Percentiles rank a stretch among this genome's conserved stretches.
phyloP scores from a whole-genome alignment of 2,888 invertebrate genomes.

The Masnerella sp. region DNA sequence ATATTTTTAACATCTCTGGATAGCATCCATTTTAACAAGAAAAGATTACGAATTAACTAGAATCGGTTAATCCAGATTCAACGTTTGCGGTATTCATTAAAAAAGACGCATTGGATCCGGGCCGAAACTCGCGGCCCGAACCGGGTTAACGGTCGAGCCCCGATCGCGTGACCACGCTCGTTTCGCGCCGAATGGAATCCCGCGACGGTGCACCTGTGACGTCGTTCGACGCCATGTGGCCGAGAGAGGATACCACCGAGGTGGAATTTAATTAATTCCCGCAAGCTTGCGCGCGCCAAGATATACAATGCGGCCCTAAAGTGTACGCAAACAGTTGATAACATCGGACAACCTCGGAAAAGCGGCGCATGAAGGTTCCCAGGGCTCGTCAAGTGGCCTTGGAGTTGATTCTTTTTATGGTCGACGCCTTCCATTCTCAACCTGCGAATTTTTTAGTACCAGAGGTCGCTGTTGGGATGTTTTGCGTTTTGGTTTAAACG shows the following conservation, averaged over 20 bases:
- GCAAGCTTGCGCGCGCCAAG: constrained; percentile 34
- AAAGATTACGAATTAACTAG: too few relatives aligned
- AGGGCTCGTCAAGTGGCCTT: constrained; percentile 11
- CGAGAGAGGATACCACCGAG: constrained; percentile 44
- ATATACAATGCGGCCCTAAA: constrained; percentile 42
- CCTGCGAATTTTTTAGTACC: not conserved
- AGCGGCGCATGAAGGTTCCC: constrained; percentile 18
- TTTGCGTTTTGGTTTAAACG: too few relatives aligned
- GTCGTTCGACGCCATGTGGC: constrained; percentile 51
- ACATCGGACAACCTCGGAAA: constrained; percentile 34
- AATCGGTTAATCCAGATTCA: constrained; percentile 45
- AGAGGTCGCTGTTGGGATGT: not conserved
- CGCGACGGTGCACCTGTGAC: constrained; percentile 58
- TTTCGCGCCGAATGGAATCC: constrained; percentile 33
- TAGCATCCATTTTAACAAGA: too few relatives aligned
- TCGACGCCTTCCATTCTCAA: too few relatives aligned
- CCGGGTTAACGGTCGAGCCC: constrained; percentile 49
- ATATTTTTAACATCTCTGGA: too few relatives aligned
- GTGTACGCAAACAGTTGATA: constrained; percentile 42
- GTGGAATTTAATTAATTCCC: constrained; percentile 61
- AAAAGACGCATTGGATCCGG: constrained; percentile 55
- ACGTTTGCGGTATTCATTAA: constrained; percentile 47
- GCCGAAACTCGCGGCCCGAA: constrained; percentile 12
- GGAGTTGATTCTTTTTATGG: not conserved
- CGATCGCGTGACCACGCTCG: constrained; percentile 54